Evolutionary conservation across 1,140 invertebrate genomes (phyloP), one percentile per base, ranked within the genome.

Genomic region (Drosophila kikkawai): DNA sequence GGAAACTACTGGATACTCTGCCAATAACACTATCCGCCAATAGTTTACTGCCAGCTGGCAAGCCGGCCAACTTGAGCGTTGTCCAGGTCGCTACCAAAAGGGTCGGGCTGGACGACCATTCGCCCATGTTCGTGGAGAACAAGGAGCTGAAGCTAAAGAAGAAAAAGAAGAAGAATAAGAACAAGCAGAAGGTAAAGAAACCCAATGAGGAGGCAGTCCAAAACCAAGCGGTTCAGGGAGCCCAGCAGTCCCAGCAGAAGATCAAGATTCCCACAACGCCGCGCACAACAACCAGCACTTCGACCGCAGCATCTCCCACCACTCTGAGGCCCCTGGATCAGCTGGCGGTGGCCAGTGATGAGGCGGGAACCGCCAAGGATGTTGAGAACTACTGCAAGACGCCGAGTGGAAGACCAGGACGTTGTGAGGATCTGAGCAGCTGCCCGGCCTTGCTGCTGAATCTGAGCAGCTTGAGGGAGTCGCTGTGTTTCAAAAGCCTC

Each of bases 401-500:
- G 0, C 97, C 97, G 0, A 95, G 95, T 73, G 96, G 96, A 5
- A 93, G 94, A 34, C 93, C 94, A 2, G 98, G 98, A n/a, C 95
- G 96, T 65, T 98, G 98, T 77, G 96, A 97, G 79, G 97, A 98
- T 92, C 93, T 99, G 9, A 97, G 97, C 77, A 96, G 96, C 71
- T 98, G 98, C 93, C 97, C 97, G 0, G 96, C 97, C 76, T 92
- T 99, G 12, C 93, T 99, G 1, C 93, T 98, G 8, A 97, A 98
- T 91, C 93, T 98, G 12, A 95, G 95, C 9, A 96, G 95, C 87
- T 93, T 99, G 1, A 93, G 97, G 41, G 96, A 98, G 84, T 98
- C 97, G 0, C 94, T 98, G 8, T 99, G 98, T 90, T 98, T 99
- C 86, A 98, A 98, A 93, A 97, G 96, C 74, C 93, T 98, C 2